Conservation (phyloP, 2,113 vertebrate genomes). For the Chaetops frenatus region DNA sequence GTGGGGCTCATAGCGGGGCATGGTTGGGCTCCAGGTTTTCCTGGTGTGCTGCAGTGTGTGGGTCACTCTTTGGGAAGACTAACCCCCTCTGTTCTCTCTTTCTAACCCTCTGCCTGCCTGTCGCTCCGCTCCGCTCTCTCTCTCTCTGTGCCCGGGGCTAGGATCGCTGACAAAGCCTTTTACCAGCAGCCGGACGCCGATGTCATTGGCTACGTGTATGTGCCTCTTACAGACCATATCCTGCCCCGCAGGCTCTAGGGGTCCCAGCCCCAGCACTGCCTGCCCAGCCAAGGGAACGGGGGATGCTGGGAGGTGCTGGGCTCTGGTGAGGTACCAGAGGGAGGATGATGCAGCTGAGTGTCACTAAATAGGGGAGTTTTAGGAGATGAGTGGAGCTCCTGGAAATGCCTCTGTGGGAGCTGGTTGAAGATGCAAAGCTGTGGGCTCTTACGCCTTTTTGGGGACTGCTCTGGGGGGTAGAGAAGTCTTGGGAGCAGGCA, state of each 20-base stretch:
- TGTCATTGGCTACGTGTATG: slow-evolving; percentile 97
- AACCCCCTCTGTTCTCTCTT: slow-evolving; percentile 79
- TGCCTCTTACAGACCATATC: slow-evolving; percentile 64
- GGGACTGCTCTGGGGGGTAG: neutral
- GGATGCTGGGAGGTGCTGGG: neutral
- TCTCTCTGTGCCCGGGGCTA: slow-evolving; percentile 73
- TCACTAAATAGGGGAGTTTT: neutral
- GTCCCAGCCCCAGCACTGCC: neutral
- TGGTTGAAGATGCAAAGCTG: neutral
- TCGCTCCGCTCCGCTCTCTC: slow-evolving; percentile 50
- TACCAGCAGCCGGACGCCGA: slow-evolving; percentile 99
- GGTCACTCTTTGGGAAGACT: slow-evolving; percentile 50
- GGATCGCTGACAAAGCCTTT: slow-evolving; percentile 99
- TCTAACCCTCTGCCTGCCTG: slow-evolving; percentile 71
- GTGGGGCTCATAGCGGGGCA: accelerated
- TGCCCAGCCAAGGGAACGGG: neutral
- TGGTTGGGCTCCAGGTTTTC: neutral
- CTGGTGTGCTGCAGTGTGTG: neutral
- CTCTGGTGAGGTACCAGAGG: neutral
- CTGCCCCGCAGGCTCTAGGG: neutral
- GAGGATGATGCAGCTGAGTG: neutral
- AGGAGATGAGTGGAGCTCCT: neutral
- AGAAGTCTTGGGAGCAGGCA: neutral
- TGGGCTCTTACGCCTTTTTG: neutral
- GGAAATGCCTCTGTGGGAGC: neutral